Evolutionary conservation across 2,888 invertebrate species (phyloP), one percentile per base, ranked within the genome.

Genomic region (Drosophila emarginata): DNA sequence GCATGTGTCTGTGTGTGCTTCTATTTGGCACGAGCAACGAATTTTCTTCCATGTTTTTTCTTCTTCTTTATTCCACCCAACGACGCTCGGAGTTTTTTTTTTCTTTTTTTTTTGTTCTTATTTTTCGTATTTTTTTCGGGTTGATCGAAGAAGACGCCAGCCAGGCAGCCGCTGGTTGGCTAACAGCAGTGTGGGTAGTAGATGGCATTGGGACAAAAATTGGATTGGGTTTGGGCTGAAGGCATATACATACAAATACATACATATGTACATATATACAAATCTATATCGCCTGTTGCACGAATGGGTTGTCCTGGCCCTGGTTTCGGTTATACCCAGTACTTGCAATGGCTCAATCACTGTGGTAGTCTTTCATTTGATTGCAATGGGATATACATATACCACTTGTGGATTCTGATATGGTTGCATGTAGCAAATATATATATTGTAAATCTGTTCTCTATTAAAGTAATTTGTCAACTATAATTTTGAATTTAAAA

Each of bases 301-400:
- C 79, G 67, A 50, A 57, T 66, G 65, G 60, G 59, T 23, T 45
- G 45, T 45, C 39, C 26, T 32, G 21, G 37, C 21, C 36, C 53
- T 61, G 50, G 60, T 40, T 36, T 32, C 32, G 32, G 58, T 58
- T 57, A 64, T 57, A 39, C 26, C 11, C 21, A 21, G 45, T 12
- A 0, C 18, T 45, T 66, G 80, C 79, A 76, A 83, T 82, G 82
- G 87, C 87, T 83, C 82, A 83, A 83, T 83, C 82, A 83, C 73
- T 65, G 87, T 84, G 82, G 82, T 87, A 80, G 86, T 79, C 79
- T 77, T 71, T 56, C 39, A 72, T 82, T 87, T 79, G 82, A 79
- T 87, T 82, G 82, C 82, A 87, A 82, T 82, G 82, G 82, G 82
- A 85, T 51, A 63, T 51, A 53, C 52, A 26, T 37, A 60, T 63